A percentile compares a stretch with the other conserved stretches of the same genome.
phyloP scores from a whole-genome alignment of 2,888 invertebrate genomes.

The Philaethria dido region DNA sequence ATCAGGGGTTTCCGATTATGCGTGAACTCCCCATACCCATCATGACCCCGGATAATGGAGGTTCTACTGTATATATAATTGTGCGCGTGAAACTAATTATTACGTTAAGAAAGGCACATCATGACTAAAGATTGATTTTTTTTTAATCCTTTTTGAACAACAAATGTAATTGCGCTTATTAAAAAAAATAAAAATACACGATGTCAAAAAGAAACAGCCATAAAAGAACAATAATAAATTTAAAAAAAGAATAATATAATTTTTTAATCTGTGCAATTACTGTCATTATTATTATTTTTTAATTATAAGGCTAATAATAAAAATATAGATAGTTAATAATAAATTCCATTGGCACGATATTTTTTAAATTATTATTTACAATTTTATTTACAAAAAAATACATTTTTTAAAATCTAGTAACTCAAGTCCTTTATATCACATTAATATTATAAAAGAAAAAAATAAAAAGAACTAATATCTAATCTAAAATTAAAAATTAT shows the following conservation, averaged over 20 bases:
- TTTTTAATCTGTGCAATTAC: slow-evolving; percentile 8
- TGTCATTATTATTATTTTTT: slow-evolving; percentile 4
- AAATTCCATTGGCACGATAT: slow-evolving; percentile 27
- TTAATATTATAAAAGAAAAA: neutral
- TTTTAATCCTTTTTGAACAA: slow-evolving; percentile 13
- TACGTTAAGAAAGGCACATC: slow-evolving; percentile 28
- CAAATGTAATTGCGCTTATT: slow-evolving; percentile 1
- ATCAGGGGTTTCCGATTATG: no score
- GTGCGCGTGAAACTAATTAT: slow-evolving; percentile 18
- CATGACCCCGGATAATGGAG: no score
- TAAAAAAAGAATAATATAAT: neutral
- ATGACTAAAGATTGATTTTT: slow-evolving; percentile 15
- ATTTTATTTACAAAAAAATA: neutral
- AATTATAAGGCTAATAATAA: slow-evolving; percentile 5
- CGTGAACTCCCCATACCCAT: neutral
- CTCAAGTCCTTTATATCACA: slow-evolving; percentile 4
- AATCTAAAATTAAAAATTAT: no score
- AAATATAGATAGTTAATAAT: neutral
- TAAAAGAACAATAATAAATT: neutral
- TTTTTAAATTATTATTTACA: neutral
- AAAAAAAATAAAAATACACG: neutral
- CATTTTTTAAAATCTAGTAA: slow-evolving; percentile 19
- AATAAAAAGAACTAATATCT: neutral
- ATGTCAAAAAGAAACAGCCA: neutral
- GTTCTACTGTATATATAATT: neutral